Evolutionary conservation across 2,888 invertebrate genomes (phyloP).

Genomic region (Dascillus cervinus): DNA sequence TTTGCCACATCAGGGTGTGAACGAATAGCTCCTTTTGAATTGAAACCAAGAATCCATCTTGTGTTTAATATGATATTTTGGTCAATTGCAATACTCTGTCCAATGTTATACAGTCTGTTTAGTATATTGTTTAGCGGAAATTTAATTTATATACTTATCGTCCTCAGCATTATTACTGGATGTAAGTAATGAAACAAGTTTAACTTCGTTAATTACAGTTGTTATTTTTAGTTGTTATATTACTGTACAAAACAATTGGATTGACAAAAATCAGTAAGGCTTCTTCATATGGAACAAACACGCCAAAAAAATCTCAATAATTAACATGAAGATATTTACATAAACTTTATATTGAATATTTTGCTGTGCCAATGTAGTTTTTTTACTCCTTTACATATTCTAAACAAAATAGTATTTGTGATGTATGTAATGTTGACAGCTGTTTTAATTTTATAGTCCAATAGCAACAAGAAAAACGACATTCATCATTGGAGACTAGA

Average conservation of each 20-base stretch:
- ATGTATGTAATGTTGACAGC: no score
- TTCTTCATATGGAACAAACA: conserved; percentile 68
- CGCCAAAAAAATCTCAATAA: conserved; percentile 44
- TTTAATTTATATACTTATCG: conserved; percentile 60
- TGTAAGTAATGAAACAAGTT: conserved; percentile 62
- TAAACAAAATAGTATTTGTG: no score
- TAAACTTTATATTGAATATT: no score
- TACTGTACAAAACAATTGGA: conserved; percentile 72
- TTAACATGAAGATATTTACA: no score
- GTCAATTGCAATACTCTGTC: conserved; percentile 59
- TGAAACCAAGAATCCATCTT: conserved; percentile 56
- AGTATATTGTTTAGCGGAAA: conserved; percentile 65
- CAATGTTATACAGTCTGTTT: conserved; percentile 63
- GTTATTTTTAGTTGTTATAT: conserved; percentile 59
- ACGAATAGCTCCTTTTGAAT: conserved; percentile 51
- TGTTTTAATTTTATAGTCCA: no score
- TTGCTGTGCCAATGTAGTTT: not conserved
- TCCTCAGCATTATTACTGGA: conserved; percentile 58
- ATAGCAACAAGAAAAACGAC: no score
- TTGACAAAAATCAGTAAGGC: conserved; percentile 80
- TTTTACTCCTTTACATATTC: no score
- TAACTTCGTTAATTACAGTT: conserved; percentile 3
- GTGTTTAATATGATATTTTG: conserved; percentile 66
- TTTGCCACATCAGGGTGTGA: conserved; percentile 67
- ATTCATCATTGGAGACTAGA: no score